Evolutionary conservation across 2,113 vertebrate species (phyloP).

Genomic region (Agelaius phoeniceus): DNA sequence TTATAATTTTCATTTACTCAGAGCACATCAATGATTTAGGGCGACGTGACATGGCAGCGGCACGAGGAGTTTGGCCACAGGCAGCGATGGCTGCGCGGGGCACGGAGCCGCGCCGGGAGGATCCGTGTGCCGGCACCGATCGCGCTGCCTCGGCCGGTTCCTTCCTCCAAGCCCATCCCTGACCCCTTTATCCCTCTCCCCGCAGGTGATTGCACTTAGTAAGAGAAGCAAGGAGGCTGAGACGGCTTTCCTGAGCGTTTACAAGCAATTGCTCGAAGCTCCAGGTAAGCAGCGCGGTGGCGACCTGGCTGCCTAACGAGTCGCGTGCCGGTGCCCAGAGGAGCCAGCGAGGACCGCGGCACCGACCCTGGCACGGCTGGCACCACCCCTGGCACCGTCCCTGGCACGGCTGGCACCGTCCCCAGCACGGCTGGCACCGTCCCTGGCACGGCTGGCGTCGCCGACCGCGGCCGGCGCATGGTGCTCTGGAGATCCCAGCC

Average conservation of each 20-base stretch:
- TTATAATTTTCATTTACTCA: constrained; percentile 70
- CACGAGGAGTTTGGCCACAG: not conserved
- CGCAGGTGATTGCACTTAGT: constrained; percentile 94
- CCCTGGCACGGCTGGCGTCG: not conserved
- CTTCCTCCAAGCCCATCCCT: not conserved
- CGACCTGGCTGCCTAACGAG: constrained; percentile 28
- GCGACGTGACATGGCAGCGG: not conserved
- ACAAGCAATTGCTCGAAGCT: constrained; percentile 93
- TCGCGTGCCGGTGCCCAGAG: not conserved
- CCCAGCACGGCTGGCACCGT: not conserved
- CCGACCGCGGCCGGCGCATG: not conserved
- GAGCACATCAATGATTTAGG: constrained; percentile 58
- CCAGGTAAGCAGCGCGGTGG: constrained; percentile 86
- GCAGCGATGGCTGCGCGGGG: not conserved
- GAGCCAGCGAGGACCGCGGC: not conserved
- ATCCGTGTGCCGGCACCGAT: rapidly evolving
- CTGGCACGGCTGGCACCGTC: not conserved
- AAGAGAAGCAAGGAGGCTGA: constrained; percentile 97
- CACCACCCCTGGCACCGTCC: not conserved
- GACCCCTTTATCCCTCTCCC: not conserved
- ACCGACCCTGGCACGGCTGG: not conserved
- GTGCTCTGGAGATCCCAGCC: constrained; percentile 20
- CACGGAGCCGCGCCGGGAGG: not conserved
- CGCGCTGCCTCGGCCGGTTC: rapidly evolving
- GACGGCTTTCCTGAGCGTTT: constrained; percentile 94